Evolutionary conservation across 2,888 invertebrate genomes (phyloP), one percentile per base, ranked within the genome.

Genomic region (Phyllotreta striolata): DNA sequence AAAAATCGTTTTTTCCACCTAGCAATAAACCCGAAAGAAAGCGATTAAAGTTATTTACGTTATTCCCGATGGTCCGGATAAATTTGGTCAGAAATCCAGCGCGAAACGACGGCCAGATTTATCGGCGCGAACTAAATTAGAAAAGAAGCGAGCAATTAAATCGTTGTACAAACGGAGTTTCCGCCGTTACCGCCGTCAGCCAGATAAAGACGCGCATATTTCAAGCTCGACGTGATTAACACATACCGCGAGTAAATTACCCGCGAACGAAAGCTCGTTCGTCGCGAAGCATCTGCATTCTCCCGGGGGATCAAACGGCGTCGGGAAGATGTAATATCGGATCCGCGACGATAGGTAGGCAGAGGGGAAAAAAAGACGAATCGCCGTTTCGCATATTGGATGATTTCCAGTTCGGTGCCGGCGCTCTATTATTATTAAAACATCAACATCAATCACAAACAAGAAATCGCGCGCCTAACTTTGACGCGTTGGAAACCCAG

Each of bases 281-380:
- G 68, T 70, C 70, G 73, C 72, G 71, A 72, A 70, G 72, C 74
- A 74, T 76, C 74, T 77, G 74, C 76, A 77, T 77, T 77, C 76
- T 74, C 73, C 66, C 63, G 4, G 62, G 66, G 74, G 78, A 78
- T 77, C 77, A 78, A 78, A 49, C 77, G 78, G 69, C 40, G 70
- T 68, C 68, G 72, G 69, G 66, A 71, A 75, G 74, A 75, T 74
- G 66, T 74, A 74, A 67, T 73, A 66, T 69, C 68, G 24, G 24
- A 24, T 3, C 24, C 2, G 70, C 71, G 72, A 73, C 73, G 71
- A 56, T 47, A 41, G 67, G 62, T 63, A 41, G 64, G 69, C 10
- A 47, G 35, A 47, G 34, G 35, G 72, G 70, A 74, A 73, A 73
- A 72, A 61, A 67, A 64, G 67, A 73, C 73, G 73, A 72, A 24